Conservation (phyloP, 2,797 vertebrate species). For the Chelidonichthys spinosus region DNA sequence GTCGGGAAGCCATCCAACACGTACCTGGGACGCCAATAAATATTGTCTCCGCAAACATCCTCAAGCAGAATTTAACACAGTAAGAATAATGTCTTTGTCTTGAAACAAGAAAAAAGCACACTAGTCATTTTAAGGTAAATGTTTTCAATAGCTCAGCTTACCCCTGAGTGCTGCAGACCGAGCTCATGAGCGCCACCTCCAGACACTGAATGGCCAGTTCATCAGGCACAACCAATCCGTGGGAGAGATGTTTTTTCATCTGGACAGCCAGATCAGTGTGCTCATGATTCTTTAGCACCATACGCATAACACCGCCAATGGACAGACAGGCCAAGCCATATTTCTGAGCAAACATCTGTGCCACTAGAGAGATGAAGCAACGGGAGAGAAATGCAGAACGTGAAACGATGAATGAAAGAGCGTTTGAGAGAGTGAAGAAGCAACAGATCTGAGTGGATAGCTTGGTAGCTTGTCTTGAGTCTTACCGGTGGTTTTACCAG, state of each 20-base stretch:
- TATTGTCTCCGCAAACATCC: neutral
- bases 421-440: neutral
- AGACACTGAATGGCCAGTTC: conserved; percentile 90
- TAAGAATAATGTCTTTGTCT: neutral
- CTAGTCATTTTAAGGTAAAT: neutral
- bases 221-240: conserved; percentile 88
- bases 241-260: conserved; percentile 85
- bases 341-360: conserved; percentile 83
- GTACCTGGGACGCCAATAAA: conserved; percentile 79
- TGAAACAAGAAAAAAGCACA: conserved; percentile 2
- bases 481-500: conserved; percentile 94
- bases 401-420: neutral
- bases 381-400: neutral
- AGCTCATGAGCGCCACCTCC: conserved; percentile 87
- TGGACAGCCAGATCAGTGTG: conserved; percentile 84
- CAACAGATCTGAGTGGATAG: neutral
- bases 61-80: neutral
- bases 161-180: conserved; percentile 87
- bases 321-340: conserved; percentile 89
- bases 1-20: conserved; percentile 94
- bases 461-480: neutral
- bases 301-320: conserved; percentile 86
- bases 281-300: conserved; percentile 81
- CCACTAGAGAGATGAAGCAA: conserved; percentile 81
- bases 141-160: conserved; percentile 61